These are phyloP conservation scores for Diorhabda elongata DNA, from an alignment of 1,140 invertebrate species.

Conservation along the genomic window DNA sequence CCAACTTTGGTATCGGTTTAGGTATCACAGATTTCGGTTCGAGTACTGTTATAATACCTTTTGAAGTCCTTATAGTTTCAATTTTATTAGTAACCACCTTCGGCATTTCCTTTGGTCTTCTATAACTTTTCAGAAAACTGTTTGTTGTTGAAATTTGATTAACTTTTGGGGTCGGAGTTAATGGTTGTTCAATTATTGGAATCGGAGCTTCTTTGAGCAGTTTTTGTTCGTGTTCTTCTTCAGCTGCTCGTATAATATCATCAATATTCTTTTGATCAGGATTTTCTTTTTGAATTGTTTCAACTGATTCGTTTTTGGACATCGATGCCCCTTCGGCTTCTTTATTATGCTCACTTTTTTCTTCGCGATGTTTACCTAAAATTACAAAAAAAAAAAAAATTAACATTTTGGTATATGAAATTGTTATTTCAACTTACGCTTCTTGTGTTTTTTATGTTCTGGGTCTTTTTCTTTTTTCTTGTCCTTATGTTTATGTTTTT, in stretches of 20 bases:
- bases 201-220: slow-evolving; percentile 15
- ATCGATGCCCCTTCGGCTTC: not conserved
- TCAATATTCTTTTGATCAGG: slow-evolving; percentile 35
- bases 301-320: not conserved
- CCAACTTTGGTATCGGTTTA: slow-evolving; percentile 11
- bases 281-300: not conserved
- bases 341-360: not conserved
- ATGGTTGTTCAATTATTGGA: no score
- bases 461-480: slow-evolving; percentile 22
- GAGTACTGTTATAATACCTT: slow-evolving; percentile 29
- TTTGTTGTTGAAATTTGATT: no score
- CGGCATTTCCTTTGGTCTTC: slow-evolving; percentile 20
- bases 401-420: not conserved
- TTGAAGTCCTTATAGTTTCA: slow-evolving; percentile 31
- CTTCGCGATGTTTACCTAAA: not conserved
- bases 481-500: slow-evolving; percentile 33
- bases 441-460: slow-evolving; percentile 26
- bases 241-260: slow-evolving; percentile 38
- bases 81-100: slow-evolving; percentile 18
- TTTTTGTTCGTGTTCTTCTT: slow-evolving; percentile 37
- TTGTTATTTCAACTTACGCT: slow-evolving; percentile 23
- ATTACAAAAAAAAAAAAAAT: not conserved
- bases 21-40: slow-evolving; percentile 19
- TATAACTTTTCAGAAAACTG: slow-evolving; percentile 21
- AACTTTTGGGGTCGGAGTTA: no score